A percentile compares a stretch with the other conserved stretches of the same genome.
Evolutionary conservation across 2,113 vertebrate species (phyloP).

Genomic region (Prionailurus bengalensis): DNA sequence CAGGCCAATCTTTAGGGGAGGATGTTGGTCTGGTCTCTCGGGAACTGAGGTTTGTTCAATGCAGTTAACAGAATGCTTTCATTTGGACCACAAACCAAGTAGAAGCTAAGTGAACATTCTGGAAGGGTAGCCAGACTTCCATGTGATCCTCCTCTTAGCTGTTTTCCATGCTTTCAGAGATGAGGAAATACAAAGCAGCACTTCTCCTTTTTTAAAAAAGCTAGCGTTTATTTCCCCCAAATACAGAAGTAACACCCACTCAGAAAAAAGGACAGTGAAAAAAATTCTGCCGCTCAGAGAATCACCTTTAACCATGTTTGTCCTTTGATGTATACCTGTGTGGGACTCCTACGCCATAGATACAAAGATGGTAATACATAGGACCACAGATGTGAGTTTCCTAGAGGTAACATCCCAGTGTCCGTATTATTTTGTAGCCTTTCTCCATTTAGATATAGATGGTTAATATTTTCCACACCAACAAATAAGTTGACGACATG

Average conservation of each 20-base stretch:
- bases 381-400: not conserved
- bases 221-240: not conserved
- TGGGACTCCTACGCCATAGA: not conserved
- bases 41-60: not conserved
- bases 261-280: not conserved
- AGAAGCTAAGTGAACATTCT: not conserved
- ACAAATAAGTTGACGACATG: not conserved
- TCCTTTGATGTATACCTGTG: not conserved
- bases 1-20: not conserved
- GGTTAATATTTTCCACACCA: not conserved
- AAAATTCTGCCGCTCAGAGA: not conserved
- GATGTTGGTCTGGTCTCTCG: not conserved
- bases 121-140: not conserved
- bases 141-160: not conserved
- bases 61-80: not conserved
- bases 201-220: not conserved
- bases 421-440: not conserved
- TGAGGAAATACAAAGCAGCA: not conserved
- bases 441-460: not conserved
- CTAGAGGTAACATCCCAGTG: not conserved
- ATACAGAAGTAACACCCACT: slow-evolving; percentile 39
- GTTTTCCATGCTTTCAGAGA: not conserved
- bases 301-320: not conserved
- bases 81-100: not conserved
- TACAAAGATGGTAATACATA: not conserved